Percentiles rank a stretch among this genome's conserved stretches.
Evolutionary conservation across 2,888 invertebrate species (phyloP).

Genomic region (Oligia latruncula): DNA sequence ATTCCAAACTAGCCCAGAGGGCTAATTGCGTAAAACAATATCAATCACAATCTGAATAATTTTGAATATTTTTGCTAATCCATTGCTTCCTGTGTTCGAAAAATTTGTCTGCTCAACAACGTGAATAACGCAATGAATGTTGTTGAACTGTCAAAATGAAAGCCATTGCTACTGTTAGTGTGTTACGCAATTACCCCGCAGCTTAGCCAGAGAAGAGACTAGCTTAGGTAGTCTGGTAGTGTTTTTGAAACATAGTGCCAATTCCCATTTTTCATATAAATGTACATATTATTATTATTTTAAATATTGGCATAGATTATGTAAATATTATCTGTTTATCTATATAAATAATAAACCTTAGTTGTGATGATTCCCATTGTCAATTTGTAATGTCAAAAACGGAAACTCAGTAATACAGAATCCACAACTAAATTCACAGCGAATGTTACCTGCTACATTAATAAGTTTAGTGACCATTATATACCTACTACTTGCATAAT

Average conservation of each 20-base stretch:
- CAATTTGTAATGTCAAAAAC: conserved; percentile 29
- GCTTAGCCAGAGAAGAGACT: not conserved
- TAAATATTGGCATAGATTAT: no score
- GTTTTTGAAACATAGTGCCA: not conserved
- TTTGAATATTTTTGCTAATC: not conserved
- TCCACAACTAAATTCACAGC: not conserved
- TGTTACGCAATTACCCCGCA: no score
- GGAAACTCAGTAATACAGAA: not conserved
- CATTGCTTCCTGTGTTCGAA: not conserved
- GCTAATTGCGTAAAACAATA: not conserved
- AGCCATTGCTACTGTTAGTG: not conserved
- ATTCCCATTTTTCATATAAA: no score
- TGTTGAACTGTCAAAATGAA: not conserved
- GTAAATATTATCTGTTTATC: no score
- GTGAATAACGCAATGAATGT: not conserved
- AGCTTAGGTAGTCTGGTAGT: not conserved
- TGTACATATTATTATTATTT: no score
- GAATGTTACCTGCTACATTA: not conserved
- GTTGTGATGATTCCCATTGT: not conserved
- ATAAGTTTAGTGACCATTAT: conserved; percentile 8
- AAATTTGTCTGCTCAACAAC: not conserved
- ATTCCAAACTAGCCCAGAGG: not conserved
- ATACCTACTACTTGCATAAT: conserved; percentile 39
- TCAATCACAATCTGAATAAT: not conserved
- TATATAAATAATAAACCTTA: no score